Conservation (phyloP, 2,797 vertebrate genomes). For the Neosilurus hyrtlii region DNA sequence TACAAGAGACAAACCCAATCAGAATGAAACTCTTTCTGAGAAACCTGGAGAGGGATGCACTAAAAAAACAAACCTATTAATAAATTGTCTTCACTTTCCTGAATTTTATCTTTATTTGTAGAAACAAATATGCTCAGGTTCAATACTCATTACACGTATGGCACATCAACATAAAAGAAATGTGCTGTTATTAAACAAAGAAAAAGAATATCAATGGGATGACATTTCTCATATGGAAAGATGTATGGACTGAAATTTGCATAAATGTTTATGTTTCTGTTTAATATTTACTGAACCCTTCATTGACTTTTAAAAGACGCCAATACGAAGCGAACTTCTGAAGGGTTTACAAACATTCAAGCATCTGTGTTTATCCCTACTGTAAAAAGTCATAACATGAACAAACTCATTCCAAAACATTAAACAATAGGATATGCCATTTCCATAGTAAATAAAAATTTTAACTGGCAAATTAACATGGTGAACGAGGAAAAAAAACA, state of each 20-base stretch:
- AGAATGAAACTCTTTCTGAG: constrained; percentile 19
- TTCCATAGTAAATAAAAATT: not conserved
- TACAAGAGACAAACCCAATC: constrained; percentile 5
- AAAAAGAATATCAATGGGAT: not conserved
- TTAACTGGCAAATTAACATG: not conserved
- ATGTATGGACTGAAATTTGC: not conserved
- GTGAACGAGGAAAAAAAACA: not conserved
- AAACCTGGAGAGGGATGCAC: not conserved
- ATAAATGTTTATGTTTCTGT: too few relatives aligned
- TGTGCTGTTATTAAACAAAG: not conserved
- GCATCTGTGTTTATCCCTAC: not conserved
- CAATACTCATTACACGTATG: not conserved
- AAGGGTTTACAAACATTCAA: too few relatives aligned
- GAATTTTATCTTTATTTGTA: not conserved
- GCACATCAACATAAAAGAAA: not conserved
- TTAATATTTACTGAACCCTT: too few relatives aligned
- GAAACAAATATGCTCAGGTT: not conserved
- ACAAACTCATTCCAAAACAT: not conserved
- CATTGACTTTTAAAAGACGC: too few relatives aligned
- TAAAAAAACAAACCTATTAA: too few relatives aligned
- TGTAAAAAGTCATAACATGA: not conserved
- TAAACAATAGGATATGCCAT: not conserved
- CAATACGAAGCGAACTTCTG: too few relatives aligned
- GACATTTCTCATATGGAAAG: not conserved
- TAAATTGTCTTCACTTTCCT: not conserved